Evolutionary conservation across 2,888 invertebrate genomes (phyloP).

Genomic region (Ormyrus thymus): DNA sequence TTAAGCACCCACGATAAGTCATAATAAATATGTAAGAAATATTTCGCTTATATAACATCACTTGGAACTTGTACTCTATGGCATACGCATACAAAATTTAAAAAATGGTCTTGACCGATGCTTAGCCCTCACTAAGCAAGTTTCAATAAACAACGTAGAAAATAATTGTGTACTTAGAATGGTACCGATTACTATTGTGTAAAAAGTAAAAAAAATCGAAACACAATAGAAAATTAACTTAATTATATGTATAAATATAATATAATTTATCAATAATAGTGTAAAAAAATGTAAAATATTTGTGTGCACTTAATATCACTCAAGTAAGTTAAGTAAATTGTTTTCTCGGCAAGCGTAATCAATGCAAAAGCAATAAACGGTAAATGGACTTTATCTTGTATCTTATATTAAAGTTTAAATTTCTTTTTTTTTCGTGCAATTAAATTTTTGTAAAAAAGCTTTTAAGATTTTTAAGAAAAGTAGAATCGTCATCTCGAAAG

Average conservation of each 20-base stretch:
- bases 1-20: slow-evolving; percentile 54
- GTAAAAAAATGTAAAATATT: slow-evolving; percentile 40
- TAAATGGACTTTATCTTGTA: slow-evolving; percentile 18
- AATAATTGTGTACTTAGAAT: slow-evolving; percentile 27
- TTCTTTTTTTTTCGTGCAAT: slow-evolving; percentile 5
- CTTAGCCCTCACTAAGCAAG: slow-evolving; percentile 33
- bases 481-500: slow-evolving; percentile 73
- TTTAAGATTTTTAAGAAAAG: slow-evolving; percentile 53
- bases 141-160: slow-evolving; percentile 36
- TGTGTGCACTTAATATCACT: slow-evolving; percentile 14
- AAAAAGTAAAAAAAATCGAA: slow-evolving; percentile 27
- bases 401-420: slow-evolving; percentile 24
- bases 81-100: slow-evolving; percentile 47
- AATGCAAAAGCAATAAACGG: slow-evolving; percentile 47
- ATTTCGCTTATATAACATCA: slow-evolving; percentile 46
- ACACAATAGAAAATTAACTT: slow-evolving; percentile 28
- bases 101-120: slow-evolving; percentile 34
- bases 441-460: slow-evolving; percentile 41
- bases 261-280: slow-evolving; percentile 30
- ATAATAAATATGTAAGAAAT: slow-evolving; percentile 53
- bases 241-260: slow-evolving; percentile 19
- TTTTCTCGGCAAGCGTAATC: slow-evolving; percentile 42
- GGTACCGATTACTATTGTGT: neutral
- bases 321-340: slow-evolving; percentile 26
- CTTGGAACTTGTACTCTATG: slow-evolving; percentile 55